Conservation (phyloP, 2,113 vertebrate genomes). For the Periophthalmodon schlosseri region DNA sequence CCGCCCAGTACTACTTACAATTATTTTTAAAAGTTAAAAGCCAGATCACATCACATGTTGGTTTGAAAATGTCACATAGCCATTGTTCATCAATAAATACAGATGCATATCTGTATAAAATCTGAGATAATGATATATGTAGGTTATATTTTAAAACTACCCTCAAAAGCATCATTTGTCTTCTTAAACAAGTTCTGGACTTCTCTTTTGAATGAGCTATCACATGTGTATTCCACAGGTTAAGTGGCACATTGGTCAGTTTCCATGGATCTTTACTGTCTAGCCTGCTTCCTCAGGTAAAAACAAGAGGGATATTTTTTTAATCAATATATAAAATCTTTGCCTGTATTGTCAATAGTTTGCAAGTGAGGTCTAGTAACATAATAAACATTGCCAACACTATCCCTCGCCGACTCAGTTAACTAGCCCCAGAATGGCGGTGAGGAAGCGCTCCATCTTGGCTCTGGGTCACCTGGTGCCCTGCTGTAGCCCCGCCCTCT, state of each 20-base stretch:
- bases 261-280: slow-evolving; percentile 90
- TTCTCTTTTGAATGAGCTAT: too few species aligned
- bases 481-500: slow-evolving; percentile 85
- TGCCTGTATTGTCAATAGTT: background rate
- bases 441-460: slow-evolving; percentile 90
- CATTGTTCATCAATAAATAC: too few species aligned
- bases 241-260: slow-evolving; percentile 84
- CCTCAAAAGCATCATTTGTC: too few species aligned
- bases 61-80: too few species aligned
- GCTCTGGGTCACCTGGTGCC: slow-evolving; percentile 90
- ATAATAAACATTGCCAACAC: background rate
- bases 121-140: too few species aligned
- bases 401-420: slow-evolving; percentile 65
- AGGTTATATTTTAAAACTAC: too few species aligned
- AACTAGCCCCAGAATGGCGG: slow-evolving; percentile 88
- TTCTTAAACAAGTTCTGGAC: too few species aligned
- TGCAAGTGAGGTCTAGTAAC: background rate
- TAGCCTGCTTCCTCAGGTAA: slow-evolving; percentile 84
- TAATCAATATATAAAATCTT: background rate
- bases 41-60: too few species aligned
- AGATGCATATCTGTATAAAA: too few species aligned
- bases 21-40: too few species aligned
- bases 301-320: background rate
- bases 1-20: too few species aligned
- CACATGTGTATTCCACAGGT: slow-evolving; percentile 66